Conservation (phyloP, 37 sponge, comb jelly and placozoan species). For the Ephydatia muelleri region DNA sequence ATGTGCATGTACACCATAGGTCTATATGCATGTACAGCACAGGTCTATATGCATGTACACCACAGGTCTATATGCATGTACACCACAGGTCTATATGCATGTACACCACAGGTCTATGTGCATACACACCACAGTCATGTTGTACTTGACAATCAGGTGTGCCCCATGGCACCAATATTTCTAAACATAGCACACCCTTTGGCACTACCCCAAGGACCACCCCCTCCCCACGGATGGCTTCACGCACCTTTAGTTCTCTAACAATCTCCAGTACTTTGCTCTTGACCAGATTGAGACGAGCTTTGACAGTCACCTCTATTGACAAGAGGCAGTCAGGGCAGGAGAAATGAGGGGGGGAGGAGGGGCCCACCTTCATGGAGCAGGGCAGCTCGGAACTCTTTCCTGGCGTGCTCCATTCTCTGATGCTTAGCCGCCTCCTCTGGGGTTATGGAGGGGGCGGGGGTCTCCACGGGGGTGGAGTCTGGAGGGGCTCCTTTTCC, state of each 20-base stretch:
- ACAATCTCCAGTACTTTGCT: slow-evolving; percentile 26
- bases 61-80: no score
- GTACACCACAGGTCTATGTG: no score
- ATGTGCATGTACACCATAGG: no score
- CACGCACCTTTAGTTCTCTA: slow-evolving; percentile 41
- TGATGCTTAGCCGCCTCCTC: slow-evolving; percentile 31
- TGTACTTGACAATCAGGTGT: no score
- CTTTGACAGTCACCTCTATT: slow-evolving; percentile 31
- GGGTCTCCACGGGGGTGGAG: background rate
- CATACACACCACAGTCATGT: no score
- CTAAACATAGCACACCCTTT: no score
- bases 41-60: no score
- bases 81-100: no score
- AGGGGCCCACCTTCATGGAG: slow-evolving; percentile 44
- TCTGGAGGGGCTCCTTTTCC: slow-evolving; percentile 23
- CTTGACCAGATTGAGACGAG: slow-evolving; percentile 40
- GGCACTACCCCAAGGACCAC: no score
- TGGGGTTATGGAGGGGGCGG: slow-evolving; percentile 12
- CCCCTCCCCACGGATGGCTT: background rate
- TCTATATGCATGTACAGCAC: no score
- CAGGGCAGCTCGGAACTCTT: slow-evolving; percentile 53
- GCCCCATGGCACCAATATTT: no score
- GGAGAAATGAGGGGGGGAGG: no score
- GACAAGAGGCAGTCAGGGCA: background rate
- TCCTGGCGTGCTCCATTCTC: slow-evolving; percentile 33